These are phyloP conservation scores for Melanotaenia trifasciata DNA, from an alignment of 2,797 vertebrate genomes.

Conservation along the genomic window DNA sequence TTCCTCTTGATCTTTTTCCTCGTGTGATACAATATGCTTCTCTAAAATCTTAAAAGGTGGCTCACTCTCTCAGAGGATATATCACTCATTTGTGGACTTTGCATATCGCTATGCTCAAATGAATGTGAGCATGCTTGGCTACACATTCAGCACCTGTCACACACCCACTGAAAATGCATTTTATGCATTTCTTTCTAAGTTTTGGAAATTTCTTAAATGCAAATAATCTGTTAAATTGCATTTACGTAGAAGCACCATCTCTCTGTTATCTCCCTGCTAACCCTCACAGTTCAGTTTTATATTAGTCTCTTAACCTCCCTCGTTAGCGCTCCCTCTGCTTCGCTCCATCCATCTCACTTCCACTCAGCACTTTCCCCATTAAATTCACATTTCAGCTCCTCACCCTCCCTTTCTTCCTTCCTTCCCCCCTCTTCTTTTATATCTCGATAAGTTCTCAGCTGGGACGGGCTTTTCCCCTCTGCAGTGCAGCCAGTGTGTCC, in stretches of 20 bases:
- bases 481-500: slow-evolving; percentile 41
- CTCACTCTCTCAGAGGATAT: slow-evolving; percentile 19
- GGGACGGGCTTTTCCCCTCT: slow-evolving; percentile 62
- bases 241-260: slow-evolving; percentile 8
- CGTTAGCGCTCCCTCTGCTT: slow-evolving; percentile 37
- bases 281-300: slow-evolving; percentile 25
- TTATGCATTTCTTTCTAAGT: neutral
- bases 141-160: neutral
- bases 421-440: slow-evolving; percentile 34
- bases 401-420: slow-evolving; percentile 10
- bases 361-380: slow-evolving; percentile 49
- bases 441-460: slow-evolving; percentile 55
- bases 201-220: slow-evolving; percentile 17
- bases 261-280: slow-evolving; percentile 29
- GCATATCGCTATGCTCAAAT: slow-evolving; percentile 5
- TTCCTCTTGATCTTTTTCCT: slow-evolving; percentile 47
- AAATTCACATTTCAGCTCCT: slow-evolving; percentile 55
- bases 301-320: slow-evolving; percentile 38
- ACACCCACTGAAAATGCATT: neutral
- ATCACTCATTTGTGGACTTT: slow-evolving; percentile 7
- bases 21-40: slow-evolving; percentile 22
- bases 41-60: slow-evolving; percentile 28
- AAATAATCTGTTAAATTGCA: slow-evolving; percentile 22
- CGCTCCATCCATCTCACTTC: slow-evolving; percentile 22
- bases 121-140: slow-evolving; percentile 18